Evolutionary conservation across 2,888 invertebrate genomes (phyloP).

Genomic region (Heliconius cydno): DNA sequence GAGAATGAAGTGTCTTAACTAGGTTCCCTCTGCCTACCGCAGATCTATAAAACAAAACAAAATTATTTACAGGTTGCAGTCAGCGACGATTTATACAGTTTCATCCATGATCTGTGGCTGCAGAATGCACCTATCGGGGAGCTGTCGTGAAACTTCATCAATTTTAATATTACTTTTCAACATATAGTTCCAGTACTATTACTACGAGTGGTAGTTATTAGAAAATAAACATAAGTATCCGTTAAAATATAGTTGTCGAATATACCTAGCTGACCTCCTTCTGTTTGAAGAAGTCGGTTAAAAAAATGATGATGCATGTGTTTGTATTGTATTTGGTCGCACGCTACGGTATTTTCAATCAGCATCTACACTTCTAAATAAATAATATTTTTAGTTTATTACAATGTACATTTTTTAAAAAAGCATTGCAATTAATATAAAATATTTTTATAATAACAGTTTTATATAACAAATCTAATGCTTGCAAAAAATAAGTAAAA

Average conservation of each 20-base stretch:
- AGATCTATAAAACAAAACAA: neutral
- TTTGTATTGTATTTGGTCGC: neutral
- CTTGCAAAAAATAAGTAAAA: neutral
- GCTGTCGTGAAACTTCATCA: slow-evolving; percentile 86
- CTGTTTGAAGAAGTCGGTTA: neutral
- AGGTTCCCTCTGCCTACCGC: neutral
- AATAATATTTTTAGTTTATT: neutral
- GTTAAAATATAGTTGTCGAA: neutral
- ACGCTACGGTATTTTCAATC: neutral
- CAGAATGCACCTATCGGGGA: slow-evolving; percentile 99
- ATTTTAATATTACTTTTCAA: neutral
- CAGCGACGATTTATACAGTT: slow-evolving; percentile 95
- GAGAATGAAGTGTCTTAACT: neutral
- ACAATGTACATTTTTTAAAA: neutral
- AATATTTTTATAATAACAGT: neutral
- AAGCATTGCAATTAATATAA: neutral
- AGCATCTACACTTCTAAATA: neutral
- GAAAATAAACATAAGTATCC: neutral
- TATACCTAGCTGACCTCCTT: neutral
- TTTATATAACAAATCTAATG: neutral
- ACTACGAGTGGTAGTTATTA: neutral
- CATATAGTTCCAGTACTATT: neutral
- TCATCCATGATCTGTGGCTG: slow-evolving; percentile 98
- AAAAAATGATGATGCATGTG: slow-evolving; percentile 4
- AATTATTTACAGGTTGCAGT: slow-evolving; percentile 89